Conservation (phyloP, 2,797 vertebrate genomes). For the Schizothorax lantsangensis region DNA sequence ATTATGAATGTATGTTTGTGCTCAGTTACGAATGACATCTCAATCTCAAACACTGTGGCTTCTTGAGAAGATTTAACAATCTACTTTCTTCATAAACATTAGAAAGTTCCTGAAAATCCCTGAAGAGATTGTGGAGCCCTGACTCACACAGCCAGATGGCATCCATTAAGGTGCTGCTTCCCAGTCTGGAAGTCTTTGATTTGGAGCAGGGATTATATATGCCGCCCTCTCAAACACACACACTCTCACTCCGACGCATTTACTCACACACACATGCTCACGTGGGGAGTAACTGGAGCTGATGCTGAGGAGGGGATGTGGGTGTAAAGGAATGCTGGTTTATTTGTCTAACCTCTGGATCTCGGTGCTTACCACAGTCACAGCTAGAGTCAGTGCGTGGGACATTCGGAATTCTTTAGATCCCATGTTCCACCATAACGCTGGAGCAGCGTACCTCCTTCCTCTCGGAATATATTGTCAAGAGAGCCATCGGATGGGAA, state of each 20-base stretch:
- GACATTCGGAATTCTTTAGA: conserved; percentile 58
- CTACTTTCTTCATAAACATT: conserved; percentile 60
- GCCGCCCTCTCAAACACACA: conserved; percentile 23
- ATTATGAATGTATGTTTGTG: neutral
- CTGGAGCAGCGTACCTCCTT: conserved; percentile 44
- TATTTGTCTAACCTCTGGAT: conserved; percentile 76
- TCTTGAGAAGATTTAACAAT: conserved; percentile 26
- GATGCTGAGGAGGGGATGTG: conserved; percentile 67
- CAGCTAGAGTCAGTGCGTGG: conserved; percentile 55
- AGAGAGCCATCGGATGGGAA: conserved; percentile 46
- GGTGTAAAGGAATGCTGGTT: conserved; percentile 73
- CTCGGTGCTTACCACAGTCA: conserved; percentile 49
- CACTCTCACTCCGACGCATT: conserved; percentile 36
- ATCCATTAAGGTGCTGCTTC: conserved; percentile 73
- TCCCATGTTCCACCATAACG: conserved; percentile 52
- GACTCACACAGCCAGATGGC: conserved; percentile 72
- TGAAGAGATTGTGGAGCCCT: conserved; percentile 58
- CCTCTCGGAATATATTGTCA: conserved; percentile 42
- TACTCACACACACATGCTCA: conserved; percentile 32
- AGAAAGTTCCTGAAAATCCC: conserved; percentile 61
- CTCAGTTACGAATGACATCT: neutral
- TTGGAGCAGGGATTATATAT: conserved; percentile 72
- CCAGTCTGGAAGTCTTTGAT: conserved; percentile 79
- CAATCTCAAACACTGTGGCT: neutral
- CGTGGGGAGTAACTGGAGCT: conserved; percentile 55